Evolutionary conservation across 2,113 vertebrate species (phyloP).

Genomic region (Noctilio leporinus): DNA sequence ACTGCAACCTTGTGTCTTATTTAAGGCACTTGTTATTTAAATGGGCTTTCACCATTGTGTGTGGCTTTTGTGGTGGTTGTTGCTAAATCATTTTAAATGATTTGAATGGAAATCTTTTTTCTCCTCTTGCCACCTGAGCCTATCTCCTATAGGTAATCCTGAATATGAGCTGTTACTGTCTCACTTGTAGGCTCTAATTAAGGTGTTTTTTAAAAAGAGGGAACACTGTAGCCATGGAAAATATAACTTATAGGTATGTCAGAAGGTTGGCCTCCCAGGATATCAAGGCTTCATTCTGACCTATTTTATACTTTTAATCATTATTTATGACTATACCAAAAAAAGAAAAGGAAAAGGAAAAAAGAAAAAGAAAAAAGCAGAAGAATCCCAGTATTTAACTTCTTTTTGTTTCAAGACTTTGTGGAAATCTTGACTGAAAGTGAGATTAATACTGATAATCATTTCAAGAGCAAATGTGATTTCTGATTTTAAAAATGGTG

Average conservation of each 20-base stretch:
- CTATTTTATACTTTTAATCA: conserved; percentile 15
- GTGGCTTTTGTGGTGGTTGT: neutral
- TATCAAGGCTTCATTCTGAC: neutral
- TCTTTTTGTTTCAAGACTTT: conserved; percentile 40
- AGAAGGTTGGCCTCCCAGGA: neutral
- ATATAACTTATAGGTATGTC: neutral
- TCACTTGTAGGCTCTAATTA: neutral
- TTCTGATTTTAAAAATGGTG: neutral
- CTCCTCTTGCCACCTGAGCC: neutral
- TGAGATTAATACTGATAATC: neutral
- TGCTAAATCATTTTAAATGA: neutral
- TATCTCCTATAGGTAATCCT: neutral
- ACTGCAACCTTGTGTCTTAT: neutral
- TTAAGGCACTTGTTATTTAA: neutral
- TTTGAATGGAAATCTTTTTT: neutral
- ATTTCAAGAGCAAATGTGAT: conserved; percentile 37
- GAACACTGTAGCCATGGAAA: neutral
- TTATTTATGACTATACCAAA: conserved; percentile 17
- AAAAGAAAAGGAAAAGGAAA: neutral
- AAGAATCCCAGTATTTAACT: neutral
- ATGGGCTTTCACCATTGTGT: neutral
- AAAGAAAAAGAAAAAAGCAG: neutral
- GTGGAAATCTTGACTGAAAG: conserved; percentile 38
- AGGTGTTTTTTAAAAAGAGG: neutral
- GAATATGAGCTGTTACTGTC: neutral